These are phyloP conservation scores for Pachycephus smyrnensis DNA, from an alignment of 2,888 invertebrate species.

Conservation along the genomic window DNA sequence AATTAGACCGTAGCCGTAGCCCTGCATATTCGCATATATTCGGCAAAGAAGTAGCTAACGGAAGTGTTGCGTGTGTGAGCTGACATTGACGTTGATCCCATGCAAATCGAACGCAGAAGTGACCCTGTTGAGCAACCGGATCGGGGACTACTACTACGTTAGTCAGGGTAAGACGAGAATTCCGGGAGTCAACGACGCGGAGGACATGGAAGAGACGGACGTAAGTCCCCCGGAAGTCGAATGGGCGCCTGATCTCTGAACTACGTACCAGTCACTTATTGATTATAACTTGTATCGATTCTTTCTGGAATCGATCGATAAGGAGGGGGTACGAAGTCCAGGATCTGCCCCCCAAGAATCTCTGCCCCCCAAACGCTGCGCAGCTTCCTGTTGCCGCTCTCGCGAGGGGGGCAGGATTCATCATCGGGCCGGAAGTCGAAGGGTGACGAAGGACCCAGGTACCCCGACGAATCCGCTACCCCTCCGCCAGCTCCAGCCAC, in stretches of 20 bases:
- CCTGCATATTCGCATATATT: background rate
- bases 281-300: background rate
- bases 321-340: conserved; percentile 37
- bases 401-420: conserved; percentile 61
- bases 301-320: conserved; percentile 2
- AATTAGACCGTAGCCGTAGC: conserved; percentile 1
- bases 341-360: conserved; percentile 58
- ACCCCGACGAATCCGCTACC: conserved; percentile 55
- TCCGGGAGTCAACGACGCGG: conserved; percentile 93
- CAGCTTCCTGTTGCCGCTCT: conserved; percentile 60
- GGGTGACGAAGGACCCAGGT: conserved; percentile 24
- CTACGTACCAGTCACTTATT: background rate
- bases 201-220: conserved; percentile 88
- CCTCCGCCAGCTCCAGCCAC: conserved; percentile 50
- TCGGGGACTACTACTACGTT: conserved; percentile 90
- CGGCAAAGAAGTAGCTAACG: conserved; percentile 9
- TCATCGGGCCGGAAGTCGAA: conserved; percentile 36
- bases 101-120: conserved; percentile 74
- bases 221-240: conserved; percentile 74
- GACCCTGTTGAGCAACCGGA: conserved; percentile 85
- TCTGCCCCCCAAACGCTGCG: conserved; percentile 60
- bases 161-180: conserved; percentile 96
- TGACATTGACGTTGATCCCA: background rate
- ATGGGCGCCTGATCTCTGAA: background rate
- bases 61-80: conserved; percentile 5